Evolutionary conservation across 2,797 vertebrate genomes (phyloP), one percentile per base, ranked within the genome.

Genomic region (Galago senegalensis): DNA sequence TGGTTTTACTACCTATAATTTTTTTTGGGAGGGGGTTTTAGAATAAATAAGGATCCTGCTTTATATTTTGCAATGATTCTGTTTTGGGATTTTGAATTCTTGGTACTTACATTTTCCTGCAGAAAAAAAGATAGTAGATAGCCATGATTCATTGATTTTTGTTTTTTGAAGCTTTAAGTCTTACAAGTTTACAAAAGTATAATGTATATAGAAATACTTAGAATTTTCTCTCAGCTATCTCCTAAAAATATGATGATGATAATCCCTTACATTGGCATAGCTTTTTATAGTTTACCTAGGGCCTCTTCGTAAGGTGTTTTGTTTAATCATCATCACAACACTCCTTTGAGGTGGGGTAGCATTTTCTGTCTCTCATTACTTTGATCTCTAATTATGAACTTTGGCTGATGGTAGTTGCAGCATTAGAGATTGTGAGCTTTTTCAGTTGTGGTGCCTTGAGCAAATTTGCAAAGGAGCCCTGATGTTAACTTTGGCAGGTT

Each of bases 401-500:
- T 97, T 97, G 97, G 95, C 96, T 89, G 84, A 87, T 88, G 81
- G 84, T 88, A 80, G 91, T 95, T 95, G 69, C 79, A 79, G 72
- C 86, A 81, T 96, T 96, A 97, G 95, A 91, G 83, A 96, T 18
- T 95, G 84, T 95, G 93, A 91, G 91, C 95, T 89, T 96, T 97
- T 97, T 90, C 95, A 93, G 89, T 96, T 96, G 95, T 97, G 92
- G 92, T 97, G 93, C 96, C 93, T 97, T 97, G 96, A 97, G 94
- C 97, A 97, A 97, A 97, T 97, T 97, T 97, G 94, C 96, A 96
- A 87, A 94, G 94, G 94, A 97, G 93, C 77, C 96, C 94, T 97
- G 97, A 96, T 97, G 97, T 97, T 98, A 97, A 97, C 96, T 98
- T 97, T 97, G 97, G 97, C 96, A 97, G 97, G 65, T 96, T 97